Conservation (phyloP, 1,140 invertebrate genomes). For the Liolophura sinensis region DNA sequence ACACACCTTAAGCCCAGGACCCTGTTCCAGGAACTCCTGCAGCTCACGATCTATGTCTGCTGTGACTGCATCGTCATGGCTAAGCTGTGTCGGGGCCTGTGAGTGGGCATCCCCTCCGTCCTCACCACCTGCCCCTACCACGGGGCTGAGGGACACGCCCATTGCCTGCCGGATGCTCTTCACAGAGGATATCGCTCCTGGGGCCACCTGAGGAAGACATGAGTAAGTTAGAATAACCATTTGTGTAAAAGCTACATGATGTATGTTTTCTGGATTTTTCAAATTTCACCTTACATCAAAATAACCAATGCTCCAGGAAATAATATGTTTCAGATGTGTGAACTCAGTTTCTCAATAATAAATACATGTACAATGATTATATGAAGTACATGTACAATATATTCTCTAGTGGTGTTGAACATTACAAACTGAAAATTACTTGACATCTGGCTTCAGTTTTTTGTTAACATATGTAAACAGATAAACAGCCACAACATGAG, state of each 20-base stretch:
- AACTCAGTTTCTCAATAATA: too few species aligned
- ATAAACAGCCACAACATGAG: too few species aligned
- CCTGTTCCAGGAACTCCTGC: constrained; percentile 9
- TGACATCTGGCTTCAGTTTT: too few species aligned
- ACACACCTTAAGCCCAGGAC: not conserved
- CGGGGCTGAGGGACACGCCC: constrained; percentile 15
- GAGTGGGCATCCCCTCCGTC: constrained; percentile 1
- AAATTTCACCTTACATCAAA: too few species aligned
- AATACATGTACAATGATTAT: too few species aligned
- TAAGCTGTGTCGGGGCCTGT: constrained; percentile 1
- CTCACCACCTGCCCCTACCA: constrained; percentile 6
- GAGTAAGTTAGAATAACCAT: not conserved
- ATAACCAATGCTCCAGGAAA: too few species aligned
- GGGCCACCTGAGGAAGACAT: constrained; percentile 12
- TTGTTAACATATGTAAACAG: too few species aligned
- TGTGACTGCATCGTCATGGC: constrained; percentile 1
- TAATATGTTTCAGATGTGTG: too few species aligned
- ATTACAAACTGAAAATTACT: too few species aligned
- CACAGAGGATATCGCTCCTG: constrained; percentile 12
- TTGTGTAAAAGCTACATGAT: not conserved
- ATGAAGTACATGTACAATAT: too few species aligned
- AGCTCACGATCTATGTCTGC: constrained; percentile 8
- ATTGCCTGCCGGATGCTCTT: constrained; percentile 14
- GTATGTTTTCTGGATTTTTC: not conserved
- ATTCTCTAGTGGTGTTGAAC: too few species aligned